Evolutionary conservation across 1,140 invertebrate species (phyloP).

Genomic region (Musca domestica): DNA sequence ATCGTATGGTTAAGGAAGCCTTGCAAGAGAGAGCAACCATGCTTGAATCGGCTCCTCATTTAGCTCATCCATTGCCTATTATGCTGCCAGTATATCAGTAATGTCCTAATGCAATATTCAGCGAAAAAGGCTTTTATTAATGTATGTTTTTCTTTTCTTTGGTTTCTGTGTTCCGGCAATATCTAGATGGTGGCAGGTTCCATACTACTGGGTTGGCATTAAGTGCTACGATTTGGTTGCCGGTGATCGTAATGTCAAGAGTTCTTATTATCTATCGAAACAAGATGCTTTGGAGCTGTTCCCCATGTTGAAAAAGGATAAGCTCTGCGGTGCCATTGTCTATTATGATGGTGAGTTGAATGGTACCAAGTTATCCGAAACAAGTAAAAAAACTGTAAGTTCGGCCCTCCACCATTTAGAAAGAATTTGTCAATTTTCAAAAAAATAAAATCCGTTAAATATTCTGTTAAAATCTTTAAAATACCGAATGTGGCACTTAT

Average conservation of each 20-base stretch:
- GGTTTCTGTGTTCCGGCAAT: background rate
- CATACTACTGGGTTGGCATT: constrained; percentile 98
- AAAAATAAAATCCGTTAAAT: no score
- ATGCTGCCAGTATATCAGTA: constrained; percentile 98
- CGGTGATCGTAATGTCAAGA: constrained; percentile 90
- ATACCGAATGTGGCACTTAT: no score
- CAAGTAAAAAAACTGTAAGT: no score
- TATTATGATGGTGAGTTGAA: constrained; percentile 90
- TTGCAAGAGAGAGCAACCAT: constrained; percentile 92
- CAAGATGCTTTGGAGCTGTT: constrained; percentile 93
- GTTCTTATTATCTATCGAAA: constrained; percentile 93
- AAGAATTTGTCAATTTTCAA: no score
- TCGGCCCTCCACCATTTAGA: no score
- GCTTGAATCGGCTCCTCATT: constrained; percentile 92
- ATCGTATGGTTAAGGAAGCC: constrained; percentile 97
- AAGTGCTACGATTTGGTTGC: constrained; percentile 98
- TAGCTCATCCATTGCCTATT: constrained; percentile 95
- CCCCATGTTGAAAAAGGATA: constrained; percentile 94
- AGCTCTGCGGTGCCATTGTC: constrained; percentile 92
- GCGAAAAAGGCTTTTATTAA: background rate
- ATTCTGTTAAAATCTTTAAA: no score
- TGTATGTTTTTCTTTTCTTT: background rate
- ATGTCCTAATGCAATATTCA: constrained; percentile 44
- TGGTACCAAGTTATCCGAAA: background rate
- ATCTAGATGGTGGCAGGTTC: constrained; percentile 93